A percentile compares a stretch with the other conserved stretches of the same genome.
phyloP scores from a whole-genome alignment of 1,140 invertebrate species.

The Archegozetes longisetosus region DNA sequence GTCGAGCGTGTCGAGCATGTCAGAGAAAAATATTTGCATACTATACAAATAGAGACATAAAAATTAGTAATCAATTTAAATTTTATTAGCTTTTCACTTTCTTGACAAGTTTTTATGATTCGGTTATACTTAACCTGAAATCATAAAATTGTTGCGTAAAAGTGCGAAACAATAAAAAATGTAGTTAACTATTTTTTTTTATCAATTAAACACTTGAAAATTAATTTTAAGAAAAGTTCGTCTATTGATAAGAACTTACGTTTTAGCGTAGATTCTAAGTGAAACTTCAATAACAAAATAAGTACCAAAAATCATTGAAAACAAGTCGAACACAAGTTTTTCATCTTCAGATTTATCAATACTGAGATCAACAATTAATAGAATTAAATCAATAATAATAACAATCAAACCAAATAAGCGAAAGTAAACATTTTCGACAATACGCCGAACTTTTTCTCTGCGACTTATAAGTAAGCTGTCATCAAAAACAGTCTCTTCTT shows the following conservation, averaged over 20 bases:
- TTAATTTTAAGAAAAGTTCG: no score
- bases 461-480: not conserved
- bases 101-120: no score
- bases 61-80: no score
- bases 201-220: no score
- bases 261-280: constrained; percentile 29
- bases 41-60: constrained; percentile 19
- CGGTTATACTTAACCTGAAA: no score
- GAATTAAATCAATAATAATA: constrained; percentile 30
- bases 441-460: constrained; percentile 5
- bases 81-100: no score
- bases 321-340: constrained; percentile 19
- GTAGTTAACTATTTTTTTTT: no score
- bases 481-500: not conserved
- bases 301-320: constrained; percentile 29
- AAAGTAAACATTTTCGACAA: constrained; percentile 14
- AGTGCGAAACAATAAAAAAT: no score
- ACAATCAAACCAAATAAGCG: constrained; percentile 22
- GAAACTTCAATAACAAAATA: constrained; percentile 31
- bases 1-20: constrained; percentile 33
- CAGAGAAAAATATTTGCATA: constrained; percentile 27
- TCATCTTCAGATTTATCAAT: constrained; percentile 19
- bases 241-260: no score
- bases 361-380: constrained; percentile 30
- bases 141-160: no score